A percentile compares a stretch with the other conserved stretches of the same genome.
phyloP scores from a whole-genome alignment of 92 coral and sea anemone genomes.

The Blastomussa wellsi region DNA sequence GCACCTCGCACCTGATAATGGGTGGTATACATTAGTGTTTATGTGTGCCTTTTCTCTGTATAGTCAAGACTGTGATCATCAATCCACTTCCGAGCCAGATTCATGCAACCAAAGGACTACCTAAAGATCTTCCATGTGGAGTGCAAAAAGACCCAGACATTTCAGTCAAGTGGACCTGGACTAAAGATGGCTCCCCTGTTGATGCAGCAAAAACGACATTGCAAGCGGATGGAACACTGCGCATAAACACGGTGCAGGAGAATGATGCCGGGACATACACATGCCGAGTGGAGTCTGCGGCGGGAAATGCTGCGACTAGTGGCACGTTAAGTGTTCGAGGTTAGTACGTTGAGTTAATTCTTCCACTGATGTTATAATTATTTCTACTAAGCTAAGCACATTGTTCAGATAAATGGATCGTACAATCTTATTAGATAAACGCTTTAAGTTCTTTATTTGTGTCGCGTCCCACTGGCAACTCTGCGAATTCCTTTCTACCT shows the following conservation, averaged over 20 bases:
- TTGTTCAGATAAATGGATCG: too few relatives aligned
- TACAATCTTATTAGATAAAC: too few relatives aligned
- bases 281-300: constrained; percentile 77
- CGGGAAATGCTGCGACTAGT: constrained; percentile 88
- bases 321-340: constrained; percentile 87
- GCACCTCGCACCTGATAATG: not conserved
- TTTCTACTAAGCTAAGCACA: too few relatives aligned
- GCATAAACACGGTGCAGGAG: constrained; percentile 70
- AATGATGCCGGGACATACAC: constrained; percentile 82
- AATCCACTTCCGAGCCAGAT: constrained; percentile 68
- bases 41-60: not conserved
- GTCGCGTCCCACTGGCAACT: too few relatives aligned
- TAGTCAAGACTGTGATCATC: constrained; percentile 65
- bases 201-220: constrained; percentile 54
- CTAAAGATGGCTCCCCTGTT: constrained; percentile 67
- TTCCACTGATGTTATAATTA: too few relatives aligned
- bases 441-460: too few relatives aligned
- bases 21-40: not conserved
- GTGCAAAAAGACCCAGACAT: constrained; percentile 73
- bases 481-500: too few relatives aligned
- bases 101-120: constrained; percentile 74
- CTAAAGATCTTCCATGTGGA: constrained; percentile 65
- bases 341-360: not conserved
- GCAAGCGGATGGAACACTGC: constrained; percentile 72
- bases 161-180: constrained; percentile 75